Evolutionary conservation across 2,113 vertebrate genomes (phyloP), one percentile per base, ranked within the genome.

Genomic region (Empidonax alnorum): DNA sequence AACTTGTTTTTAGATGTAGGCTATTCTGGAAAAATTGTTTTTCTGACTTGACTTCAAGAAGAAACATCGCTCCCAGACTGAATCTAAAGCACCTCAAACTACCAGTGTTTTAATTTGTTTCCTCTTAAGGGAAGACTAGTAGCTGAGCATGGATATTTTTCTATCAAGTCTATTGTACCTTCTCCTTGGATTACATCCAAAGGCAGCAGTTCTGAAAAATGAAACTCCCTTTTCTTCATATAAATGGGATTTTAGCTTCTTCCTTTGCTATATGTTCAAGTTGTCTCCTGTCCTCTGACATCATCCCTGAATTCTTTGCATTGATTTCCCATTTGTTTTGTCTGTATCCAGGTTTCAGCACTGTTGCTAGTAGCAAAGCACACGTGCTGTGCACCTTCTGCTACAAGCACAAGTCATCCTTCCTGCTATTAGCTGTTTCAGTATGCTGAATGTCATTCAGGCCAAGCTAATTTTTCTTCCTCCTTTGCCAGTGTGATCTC

Each of bases 331-430:
- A 25, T 76, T 95, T 83, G n/a, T 83, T 92, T 86, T 78, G 28
- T 46, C 73, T 56, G 19, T 84, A 84, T 72, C n/a, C 35, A 72
- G 37, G 69, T 30, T 84, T 91, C 80, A 49, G n/a, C 39, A 28
- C 27, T 63, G 41, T 41, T 92, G 79, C 39, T 89, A 89, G 47
- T 24, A 84, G 65, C 47, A 72, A 50, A 87, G 53, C 25, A 28
- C 22, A 6, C 93, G 71, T 1, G 13, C 93, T 95, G 96, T 87
- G 87, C 33, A 46, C 91, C 89, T 92, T 95, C 93, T 96, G 84
- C 66, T 72, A 24, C 47, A 75, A 67, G 56, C 66, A 42, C 52
- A 65, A 85, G 24, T 39, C 65, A 65, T 63, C 46, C 66, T 93
- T 89, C 52, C 41, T 84, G n/a, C 50, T 71, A 12, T 37, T 78